Evolutionary conservation across 2,888 invertebrate species (phyloP).

Genomic region (Chalcosyrphus nemorum): DNA sequence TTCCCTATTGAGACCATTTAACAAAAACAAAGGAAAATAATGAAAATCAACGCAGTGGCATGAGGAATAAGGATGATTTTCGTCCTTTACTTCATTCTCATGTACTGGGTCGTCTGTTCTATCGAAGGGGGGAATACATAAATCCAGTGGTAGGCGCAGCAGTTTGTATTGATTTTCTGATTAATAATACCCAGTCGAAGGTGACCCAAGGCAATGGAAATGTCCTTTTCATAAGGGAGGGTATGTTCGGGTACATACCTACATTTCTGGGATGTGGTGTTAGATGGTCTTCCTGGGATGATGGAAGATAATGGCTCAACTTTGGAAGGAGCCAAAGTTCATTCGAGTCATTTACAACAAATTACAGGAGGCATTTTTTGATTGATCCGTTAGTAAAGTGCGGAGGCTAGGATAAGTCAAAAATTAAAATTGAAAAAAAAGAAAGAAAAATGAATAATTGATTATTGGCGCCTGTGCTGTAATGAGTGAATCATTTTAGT

Average conservation of each 20-base stretch:
- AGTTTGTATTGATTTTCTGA: constrained; percentile 27
- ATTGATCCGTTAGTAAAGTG: background rate
- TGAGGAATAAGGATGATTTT: background rate
- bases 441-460: constrained; percentile 2
- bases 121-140: background rate
- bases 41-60: background rate
- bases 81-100: background rate
- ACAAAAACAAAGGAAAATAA: background rate
- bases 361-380: background rate
- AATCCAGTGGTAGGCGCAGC: background rate
- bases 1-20: background rate
- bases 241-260: background rate
- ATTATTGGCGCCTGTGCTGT: background rate
- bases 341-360: background rate
- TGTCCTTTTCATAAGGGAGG: background rate
- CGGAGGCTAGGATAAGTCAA: background rate
- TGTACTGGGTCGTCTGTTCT: background rate
- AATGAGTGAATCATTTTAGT: too few relatives aligned
- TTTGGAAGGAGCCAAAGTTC: background rate
- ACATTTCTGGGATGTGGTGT: background rate
- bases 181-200: constrained; percentile 16
- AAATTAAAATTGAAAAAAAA: background rate
- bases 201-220: constrained; percentile 11
- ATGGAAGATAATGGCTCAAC: background rate
- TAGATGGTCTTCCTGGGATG: background rate